Percentiles rank a stretch among this genome's conserved stretches.
phyloP scores from a whole-genome alignment of 2,888 invertebrate genomes.

The Biston stratarius region DNA sequence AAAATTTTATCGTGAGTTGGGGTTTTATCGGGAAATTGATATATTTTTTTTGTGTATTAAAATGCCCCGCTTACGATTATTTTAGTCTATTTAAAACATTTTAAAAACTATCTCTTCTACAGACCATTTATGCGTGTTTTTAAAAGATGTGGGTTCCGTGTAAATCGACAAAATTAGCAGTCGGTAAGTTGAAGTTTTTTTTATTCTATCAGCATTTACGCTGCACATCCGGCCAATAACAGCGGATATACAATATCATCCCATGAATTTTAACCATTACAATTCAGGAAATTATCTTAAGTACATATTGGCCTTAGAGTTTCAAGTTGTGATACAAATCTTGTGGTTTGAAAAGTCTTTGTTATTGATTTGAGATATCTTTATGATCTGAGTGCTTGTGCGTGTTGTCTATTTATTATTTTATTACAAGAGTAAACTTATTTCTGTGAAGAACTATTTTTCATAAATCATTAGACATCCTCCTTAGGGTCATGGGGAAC shows the following conservation, averaged over 20 bases:
- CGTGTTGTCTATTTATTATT: neutral
- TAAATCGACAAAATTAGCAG: slow-evolving; percentile 91
- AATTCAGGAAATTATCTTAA: slow-evolving; percentile 43
- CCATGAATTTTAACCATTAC: slow-evolving; percentile 73
- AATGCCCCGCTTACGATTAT: slow-evolving; percentile 51
- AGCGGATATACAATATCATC: slow-evolving; percentile 81
- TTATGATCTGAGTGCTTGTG: no score
- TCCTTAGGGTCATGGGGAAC: no score
- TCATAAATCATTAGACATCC: neutral
- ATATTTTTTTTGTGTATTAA: slow-evolving; percentile 53
- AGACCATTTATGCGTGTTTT: slow-evolving; percentile 24
- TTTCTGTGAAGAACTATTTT: neutral
- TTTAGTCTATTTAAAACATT: slow-evolving; percentile 42
- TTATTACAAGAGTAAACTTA: neutral
- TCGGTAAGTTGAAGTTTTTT: slow-evolving; percentile 87
- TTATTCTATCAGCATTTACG: slow-evolving; percentile 66
- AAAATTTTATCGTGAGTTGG: slow-evolving; percentile 37
- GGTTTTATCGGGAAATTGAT: slow-evolving; percentile 51
- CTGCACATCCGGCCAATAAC: slow-evolving; percentile 72
- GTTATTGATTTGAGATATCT: slow-evolving; percentile 26
- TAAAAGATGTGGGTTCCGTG: slow-evolving; percentile 90
- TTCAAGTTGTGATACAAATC: slow-evolving; percentile 1
- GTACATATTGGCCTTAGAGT: slow-evolving; percentile 15
- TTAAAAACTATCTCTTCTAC: neutral
- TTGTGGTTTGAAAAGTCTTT: slow-evolving; percentile 23